A percentile compares a stretch with the other conserved stretches of the same genome.
Evolutionary conservation across 2,113 vertebrate species (phyloP).

Genomic region (Furnarius figulus): DNA sequence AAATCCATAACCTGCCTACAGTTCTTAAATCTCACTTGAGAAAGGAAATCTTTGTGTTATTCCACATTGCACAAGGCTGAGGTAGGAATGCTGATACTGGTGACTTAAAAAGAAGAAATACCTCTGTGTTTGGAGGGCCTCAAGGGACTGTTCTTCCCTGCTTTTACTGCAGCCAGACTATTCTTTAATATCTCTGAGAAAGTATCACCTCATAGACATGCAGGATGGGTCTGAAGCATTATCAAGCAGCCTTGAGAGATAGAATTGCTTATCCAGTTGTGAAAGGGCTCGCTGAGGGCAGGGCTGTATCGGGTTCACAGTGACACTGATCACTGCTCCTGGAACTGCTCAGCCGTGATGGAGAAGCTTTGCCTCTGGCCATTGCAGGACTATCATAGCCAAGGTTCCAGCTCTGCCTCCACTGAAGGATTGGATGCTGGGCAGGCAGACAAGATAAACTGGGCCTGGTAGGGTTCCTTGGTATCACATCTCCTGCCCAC

Average conservation of each 20-base stretch:
- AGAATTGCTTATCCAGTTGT: neutral
- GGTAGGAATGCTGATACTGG: neutral
- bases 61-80: rapidly evolving
- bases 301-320: neutral
- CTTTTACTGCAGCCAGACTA: neutral
- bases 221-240: neutral
- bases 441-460: neutral
- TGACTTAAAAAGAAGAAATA: neutral
- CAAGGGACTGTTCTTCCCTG: neutral
- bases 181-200: neutral
- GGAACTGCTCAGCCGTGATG: neutral
- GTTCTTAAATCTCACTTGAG: rapidly evolving
- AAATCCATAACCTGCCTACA: neutral
- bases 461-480: neutral
- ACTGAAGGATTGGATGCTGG: neutral
- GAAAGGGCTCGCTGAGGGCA: neutral
- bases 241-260: neutral
- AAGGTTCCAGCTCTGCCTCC: neutral
- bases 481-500: neutral
- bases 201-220: neutral
- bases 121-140: neutral
- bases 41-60: neutral
- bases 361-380: neutral
- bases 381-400: neutral
- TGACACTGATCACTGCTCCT: neutral